Base-by-base conservation (phyloP, 30 jellyfish, hydroid and myxozoan species). In the Clytia hemisphaerica region DNA sequence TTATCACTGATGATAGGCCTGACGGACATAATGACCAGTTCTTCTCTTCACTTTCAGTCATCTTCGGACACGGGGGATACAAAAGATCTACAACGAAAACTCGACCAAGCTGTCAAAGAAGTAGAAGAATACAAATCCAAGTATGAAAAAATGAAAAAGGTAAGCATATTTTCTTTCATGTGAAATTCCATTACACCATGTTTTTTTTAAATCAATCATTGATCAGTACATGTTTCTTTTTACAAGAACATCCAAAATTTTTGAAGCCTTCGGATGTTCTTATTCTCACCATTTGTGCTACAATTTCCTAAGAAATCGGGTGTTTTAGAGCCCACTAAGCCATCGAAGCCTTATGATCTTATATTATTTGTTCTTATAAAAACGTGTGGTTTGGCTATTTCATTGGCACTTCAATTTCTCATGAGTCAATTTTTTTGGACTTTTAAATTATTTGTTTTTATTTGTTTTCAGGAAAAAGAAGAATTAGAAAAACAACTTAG, bases 61-160 rank as follows among this genome's bases (percentile, higher is more conserved):
- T 66, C 84, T n/a, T 65, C 49, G 31, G 98, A 89, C 49, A 67
- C 94, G 7, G 70, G 83, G 26, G 98, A 89, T 42, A 67, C 90
- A 24, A 77, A 84, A 67, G 98, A 89, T 46, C 54, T 81, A 51
- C 94, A 89, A 50, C 84, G 86, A 27, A 80, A 68, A 54, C 63
- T 89, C 71, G 85, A 78, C 45, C 95, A 89, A 37, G 93, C 95
- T 0, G 31, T 71, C 21, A 80, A 40, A 57, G 98, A 89, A 16
- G 79, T 82, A 34, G 94, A 89, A 19, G 98, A 89, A 5, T 89
- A 89, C 79, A 89, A 89, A 58, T 34, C 85, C 1, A 89, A 76
- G 47, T 65, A 83, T 31, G 95, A 89, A 38, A 76, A 77, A 55
- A 76, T 89, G 24, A 78, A 63, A 54, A 73, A 57, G 77, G 95